Conservation (phyloP, 1,140 invertebrate species). For the Drosophila repletoides region DNA sequence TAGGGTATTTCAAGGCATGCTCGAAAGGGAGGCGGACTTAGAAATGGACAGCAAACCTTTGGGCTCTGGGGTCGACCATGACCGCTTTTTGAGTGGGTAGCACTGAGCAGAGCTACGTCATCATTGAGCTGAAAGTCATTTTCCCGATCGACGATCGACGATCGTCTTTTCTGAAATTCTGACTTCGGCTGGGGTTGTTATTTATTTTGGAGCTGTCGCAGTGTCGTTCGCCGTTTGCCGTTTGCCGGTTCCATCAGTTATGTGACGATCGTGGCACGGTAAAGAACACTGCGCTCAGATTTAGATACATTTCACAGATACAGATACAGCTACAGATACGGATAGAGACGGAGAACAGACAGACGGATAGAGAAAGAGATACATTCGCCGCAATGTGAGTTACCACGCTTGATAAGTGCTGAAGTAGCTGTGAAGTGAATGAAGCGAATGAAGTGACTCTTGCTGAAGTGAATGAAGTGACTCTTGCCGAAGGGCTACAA, state of each 20-base stretch:
- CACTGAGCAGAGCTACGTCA: background rate
- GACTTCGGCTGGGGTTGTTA: constrained; percentile 34
- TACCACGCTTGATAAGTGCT: constrained; percentile 5
- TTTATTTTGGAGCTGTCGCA: constrained; percentile 20
- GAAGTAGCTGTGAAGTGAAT: constrained; percentile 24
- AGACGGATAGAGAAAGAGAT: background rate
- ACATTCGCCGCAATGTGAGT: constrained; percentile 6
- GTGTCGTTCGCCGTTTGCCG: constrained; percentile 12
- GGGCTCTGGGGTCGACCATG: constrained; percentile 24
- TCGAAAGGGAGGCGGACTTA: too few species aligned
- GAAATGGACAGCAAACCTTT: constrained; percentile 6
- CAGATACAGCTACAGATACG: background rate
- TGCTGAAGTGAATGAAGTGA: background rate
- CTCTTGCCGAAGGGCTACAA: constrained; percentile 36
- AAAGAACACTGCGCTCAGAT: constrained; percentile 48
- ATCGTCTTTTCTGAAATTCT: constrained; percentile 18
- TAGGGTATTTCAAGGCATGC: too few species aligned
- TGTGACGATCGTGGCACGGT: constrained; percentile 70
- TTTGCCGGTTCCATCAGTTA: constrained; percentile 68
- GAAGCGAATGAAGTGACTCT: constrained; percentile 17
- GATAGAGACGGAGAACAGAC: background rate
- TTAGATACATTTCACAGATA: too few species aligned
- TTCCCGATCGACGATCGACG: background rate
- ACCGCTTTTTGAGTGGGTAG: background rate
- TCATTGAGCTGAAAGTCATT: constrained; percentile 1